Evolutionary conservation across 2,888 invertebrate species (phyloP).

Genomic region (Podabrus alpinus): DNA sequence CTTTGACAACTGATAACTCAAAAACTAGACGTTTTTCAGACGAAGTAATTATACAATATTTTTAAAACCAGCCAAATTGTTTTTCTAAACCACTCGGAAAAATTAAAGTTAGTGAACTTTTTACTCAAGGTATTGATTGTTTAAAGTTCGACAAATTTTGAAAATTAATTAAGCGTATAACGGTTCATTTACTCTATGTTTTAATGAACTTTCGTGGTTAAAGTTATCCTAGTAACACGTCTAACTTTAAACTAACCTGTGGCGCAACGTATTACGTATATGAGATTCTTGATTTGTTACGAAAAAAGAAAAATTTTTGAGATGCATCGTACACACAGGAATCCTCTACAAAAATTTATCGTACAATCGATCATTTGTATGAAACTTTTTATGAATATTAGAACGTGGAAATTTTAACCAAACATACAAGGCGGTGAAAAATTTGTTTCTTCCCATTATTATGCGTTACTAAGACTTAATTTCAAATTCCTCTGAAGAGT

Average conservation of each 20-base stretch:
- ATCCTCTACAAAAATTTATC: not conserved
- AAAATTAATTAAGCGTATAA: not conserved
- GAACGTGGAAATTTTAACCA: not conserved
- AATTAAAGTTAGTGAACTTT: not conserved
- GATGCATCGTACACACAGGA: not conserved
- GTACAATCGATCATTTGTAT: not conserved
- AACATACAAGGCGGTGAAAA: not conserved
- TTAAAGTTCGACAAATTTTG: not conserved
- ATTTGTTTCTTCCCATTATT: not conserved
- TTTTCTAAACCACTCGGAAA: no score
- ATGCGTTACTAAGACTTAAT: not conserved
- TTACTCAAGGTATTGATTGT: not conserved
- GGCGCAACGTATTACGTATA: not conserved
- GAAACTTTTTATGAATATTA: not conserved
- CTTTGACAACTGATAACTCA: no score
- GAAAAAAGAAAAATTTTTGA: not conserved
- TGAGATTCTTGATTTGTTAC: not conserved
- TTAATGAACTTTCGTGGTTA: not conserved
- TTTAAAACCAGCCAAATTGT: no score
- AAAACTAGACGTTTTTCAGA: no score
- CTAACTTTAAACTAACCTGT: not conserved
- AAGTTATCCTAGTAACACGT: not conserved
- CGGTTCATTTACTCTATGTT: not conserved
- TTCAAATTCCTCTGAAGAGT: not conserved
- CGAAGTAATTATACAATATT: no score